Base-by-base conservation (phyloP, 1,140 invertebrate genomes). In the Oscheius sp. region DNA sequence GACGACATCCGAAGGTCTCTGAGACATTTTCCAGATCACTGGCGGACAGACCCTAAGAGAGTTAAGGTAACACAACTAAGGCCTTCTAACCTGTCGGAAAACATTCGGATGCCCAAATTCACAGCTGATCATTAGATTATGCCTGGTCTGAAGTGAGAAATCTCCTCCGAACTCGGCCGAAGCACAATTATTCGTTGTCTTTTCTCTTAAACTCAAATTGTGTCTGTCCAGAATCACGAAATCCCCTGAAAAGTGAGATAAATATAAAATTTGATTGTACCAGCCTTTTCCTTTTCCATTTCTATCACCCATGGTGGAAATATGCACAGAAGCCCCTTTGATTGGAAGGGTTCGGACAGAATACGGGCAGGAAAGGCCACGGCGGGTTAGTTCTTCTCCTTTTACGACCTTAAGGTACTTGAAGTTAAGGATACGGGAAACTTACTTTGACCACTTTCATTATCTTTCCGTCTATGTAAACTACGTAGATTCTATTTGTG, bases 261-360 rank as follows among this genome's bases (percentile, higher is more conserved):
- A 55, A 2, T 52, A 18, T 23, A 3, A 1, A 66, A 1, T 46
- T 13, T 2, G 10, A 69, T 7, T 10, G 10, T 3, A 13, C 38
- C 13, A 4, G 46, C 73, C 73, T 72, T 75, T 75, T 15, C 58
- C 68, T 55, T 75, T n/a, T 18, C 73, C 73, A 52, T 31, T 35
- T 45, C 58, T 63, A n/a, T 75, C 73, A 13, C 73, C 73, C 13
- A 75, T 10, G 4, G 73, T 75, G 3, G 68, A 65, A 59, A 75
- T 73, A 45, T 71, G 63, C 32, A 75, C 49, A 26, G 73, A 68
- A 18, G 73, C 68, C 29, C 68, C 73, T 63, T 64, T 49, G 2
- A 69, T 28, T 10, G 73, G 73, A 35, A 71, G 42, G 23, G 62
- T 64, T 23, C 68, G 31, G 36, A 75, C 73, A 29, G 73, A 38